These are phyloP conservation scores for Dryobates pubescens DNA, from an alignment of 2,797 vertebrate species.

Conservation along the genomic window DNA sequence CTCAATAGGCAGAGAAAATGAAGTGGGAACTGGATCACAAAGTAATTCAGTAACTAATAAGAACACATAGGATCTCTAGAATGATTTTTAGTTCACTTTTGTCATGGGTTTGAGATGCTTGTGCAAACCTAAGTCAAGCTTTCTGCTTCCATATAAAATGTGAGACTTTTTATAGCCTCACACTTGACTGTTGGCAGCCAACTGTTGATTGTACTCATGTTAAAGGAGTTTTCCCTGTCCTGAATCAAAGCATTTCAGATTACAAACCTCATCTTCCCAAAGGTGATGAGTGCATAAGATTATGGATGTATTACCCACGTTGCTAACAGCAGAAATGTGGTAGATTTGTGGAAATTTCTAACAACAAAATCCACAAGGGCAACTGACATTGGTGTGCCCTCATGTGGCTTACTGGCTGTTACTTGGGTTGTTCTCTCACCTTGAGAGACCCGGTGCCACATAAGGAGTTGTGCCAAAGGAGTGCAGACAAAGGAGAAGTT, in stretches of 20 bases:
- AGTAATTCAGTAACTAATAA: background rate
- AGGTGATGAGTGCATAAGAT: background rate
- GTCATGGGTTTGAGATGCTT: background rate
- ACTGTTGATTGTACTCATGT: background rate
- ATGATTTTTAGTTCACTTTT: background rate
- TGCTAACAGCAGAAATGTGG: background rate
- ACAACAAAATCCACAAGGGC: rapidly evolving
- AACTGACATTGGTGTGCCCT: rapidly evolving
- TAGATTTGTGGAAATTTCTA: background rate
- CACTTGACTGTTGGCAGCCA: background rate
- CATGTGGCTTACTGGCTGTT: background rate
- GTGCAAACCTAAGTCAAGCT: background rate
- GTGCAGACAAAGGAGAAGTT: background rate
- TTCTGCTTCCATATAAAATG: background rate
- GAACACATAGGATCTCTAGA: background rate
- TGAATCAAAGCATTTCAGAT: background rate
- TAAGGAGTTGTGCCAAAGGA: background rate
- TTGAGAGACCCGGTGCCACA: background rate
- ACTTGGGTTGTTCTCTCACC: background rate
- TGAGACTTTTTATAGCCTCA: background rate
- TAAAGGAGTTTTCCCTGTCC: background rate
- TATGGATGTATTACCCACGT: background rate
- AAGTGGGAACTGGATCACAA: background rate
- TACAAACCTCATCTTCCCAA: background rate
- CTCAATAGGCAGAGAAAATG: background rate